These are phyloP conservation scores for Drosophila sturtevanti DNA, from an alignment of 1,140 invertebrate genomes.

Conservation along the genomic window DNA sequence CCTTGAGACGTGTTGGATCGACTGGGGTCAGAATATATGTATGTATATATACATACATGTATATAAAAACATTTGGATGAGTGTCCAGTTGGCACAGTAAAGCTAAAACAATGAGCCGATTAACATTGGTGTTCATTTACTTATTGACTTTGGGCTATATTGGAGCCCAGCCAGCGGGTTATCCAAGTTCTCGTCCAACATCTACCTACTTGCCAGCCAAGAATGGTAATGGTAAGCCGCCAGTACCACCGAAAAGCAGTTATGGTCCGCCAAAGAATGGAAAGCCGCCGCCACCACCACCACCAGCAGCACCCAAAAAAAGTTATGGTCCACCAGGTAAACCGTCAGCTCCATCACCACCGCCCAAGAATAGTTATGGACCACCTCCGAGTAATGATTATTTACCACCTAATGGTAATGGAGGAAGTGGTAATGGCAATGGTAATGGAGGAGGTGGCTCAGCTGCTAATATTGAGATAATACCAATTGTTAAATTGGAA, in stretches of 20 bases:
- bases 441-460: slow-evolving; percentile 31
- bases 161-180: slow-evolving; percentile 47
- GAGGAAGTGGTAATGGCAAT: slow-evolving; percentile 15
- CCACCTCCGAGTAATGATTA: slow-evolving; percentile 18
- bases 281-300: slow-evolving; percentile 29
- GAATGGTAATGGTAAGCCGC: slow-evolving; percentile 27
- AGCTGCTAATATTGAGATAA: slow-evolving; percentile 59
- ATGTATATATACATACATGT: neutral
- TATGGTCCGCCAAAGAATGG: slow-evolving; percentile 36
- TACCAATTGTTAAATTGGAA: slow-evolving; percentile 85
- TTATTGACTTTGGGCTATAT: slow-evolving; percentile 19
- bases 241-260: slow-evolving; percentile 19
- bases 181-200: slow-evolving; percentile 58
- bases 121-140: slow-evolving; percentile 26
- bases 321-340: slow-evolving; percentile 25
- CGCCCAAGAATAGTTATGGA: slow-evolving; percentile 38
- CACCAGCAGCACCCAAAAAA: slow-evolving; percentile 27
- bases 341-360: slow-evolving; percentile 21
- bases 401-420: slow-evolving; percentile 41
- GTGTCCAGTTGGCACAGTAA: slow-evolving; percentile 35
- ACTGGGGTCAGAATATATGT: slow-evolving; percentile 56
- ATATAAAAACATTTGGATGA: slow-evolving; percentile 39
- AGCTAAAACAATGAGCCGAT: slow-evolving; percentile 36
- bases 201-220: slow-evolving; percentile 58
- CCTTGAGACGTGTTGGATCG: slow-evolving; percentile 20